These are phyloP conservation scores for Drosophila basisetae DNA, from an alignment of 2,888 invertebrate genomes.

Conservation along the genomic window DNA sequence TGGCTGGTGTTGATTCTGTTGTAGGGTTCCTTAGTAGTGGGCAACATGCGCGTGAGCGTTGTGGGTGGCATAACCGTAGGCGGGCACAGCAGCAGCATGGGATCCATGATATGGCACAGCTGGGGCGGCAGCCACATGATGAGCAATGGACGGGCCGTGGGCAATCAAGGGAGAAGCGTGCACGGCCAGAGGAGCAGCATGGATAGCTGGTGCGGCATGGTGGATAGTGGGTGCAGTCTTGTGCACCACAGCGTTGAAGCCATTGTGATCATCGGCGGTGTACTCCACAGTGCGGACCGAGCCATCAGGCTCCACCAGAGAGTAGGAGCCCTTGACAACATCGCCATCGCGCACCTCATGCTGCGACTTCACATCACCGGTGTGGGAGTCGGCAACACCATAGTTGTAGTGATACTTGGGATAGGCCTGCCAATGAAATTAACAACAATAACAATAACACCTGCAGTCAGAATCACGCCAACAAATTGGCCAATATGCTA, in stretches of 20 bases:
- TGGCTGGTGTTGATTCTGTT: background rate
- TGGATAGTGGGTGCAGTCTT: constrained; percentile 85
- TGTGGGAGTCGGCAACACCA: constrained; percentile 85
- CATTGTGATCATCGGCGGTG: constrained; percentile 85
- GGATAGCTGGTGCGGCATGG: constrained; percentile 65
- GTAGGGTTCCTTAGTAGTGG: constrained; percentile 77
- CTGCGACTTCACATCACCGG: constrained; percentile 85
- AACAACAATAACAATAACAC: constrained; percentile 6
- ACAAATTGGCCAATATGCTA: constrained; percentile 43
- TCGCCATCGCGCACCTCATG: constrained; percentile 85
- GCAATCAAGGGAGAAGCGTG: constrained; percentile 64
- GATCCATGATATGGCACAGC: constrained; percentile 78
- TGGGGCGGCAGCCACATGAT: constrained; percentile 82
- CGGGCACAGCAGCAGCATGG: constrained; percentile 77
- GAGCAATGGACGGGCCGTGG: constrained; percentile 76
- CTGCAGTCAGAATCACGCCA: constrained; percentile 11
- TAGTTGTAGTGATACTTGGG: constrained; percentile 86
- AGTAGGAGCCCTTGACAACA: constrained; percentile 86
- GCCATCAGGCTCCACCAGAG: constrained; percentile 85
- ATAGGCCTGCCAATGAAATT: constrained; percentile 74
- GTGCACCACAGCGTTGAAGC: constrained; percentile 85
- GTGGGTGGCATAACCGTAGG: constrained; percentile 82
- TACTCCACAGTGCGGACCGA: constrained; percentile 86
- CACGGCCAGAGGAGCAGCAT: constrained; percentile 66
- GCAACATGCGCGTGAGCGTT: constrained; percentile 80